A percentile compares a stretch with the other conserved stretches of the same genome.
phyloP scores from a whole-genome alignment of 2,888 invertebrate species.

The Tridacna gigas region DNA sequence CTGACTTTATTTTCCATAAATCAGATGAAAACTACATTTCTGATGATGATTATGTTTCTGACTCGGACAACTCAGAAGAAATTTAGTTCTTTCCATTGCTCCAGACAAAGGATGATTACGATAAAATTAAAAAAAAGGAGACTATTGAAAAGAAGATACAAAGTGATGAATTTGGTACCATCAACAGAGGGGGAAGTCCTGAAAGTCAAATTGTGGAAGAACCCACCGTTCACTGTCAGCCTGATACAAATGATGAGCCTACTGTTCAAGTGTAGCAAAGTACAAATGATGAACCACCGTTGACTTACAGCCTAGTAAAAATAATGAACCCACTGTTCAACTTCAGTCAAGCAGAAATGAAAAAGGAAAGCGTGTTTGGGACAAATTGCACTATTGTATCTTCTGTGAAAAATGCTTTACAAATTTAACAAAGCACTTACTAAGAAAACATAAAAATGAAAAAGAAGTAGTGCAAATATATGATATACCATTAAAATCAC shows the following conservation, averaged over 20 bases:
- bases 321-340: neutral
- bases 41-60: neutral
- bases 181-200: neutral
- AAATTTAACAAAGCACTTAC: constrained; percentile 44
- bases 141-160: neutral
- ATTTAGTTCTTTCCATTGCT: neutral
- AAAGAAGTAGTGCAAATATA: constrained; percentile 26
- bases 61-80: neutral
- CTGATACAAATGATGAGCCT: too few relatives aligned
- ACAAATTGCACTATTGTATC: constrained; percentile 44
- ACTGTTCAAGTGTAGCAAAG: too few relatives aligned
- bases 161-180: neutral
- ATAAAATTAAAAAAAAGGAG: neutral
- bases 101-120: neutral
- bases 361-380: constrained; percentile 32
- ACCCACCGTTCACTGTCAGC: too few relatives aligned
- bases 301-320: too few relatives aligned
- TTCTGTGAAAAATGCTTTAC: constrained; percentile 37
- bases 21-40: neutral
- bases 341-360: constrained; percentile 20
- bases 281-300: too few relatives aligned
- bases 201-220: too few relatives aligned
- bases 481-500: constrained; percentile 24
- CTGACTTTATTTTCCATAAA: neutral
- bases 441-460: constrained; percentile 35